Percentiles rank a stretch among this genome's conserved stretches.
Conservation (phyloP, 2,113 vertebrate species). For the Ochotona curzoniae region DNA sequence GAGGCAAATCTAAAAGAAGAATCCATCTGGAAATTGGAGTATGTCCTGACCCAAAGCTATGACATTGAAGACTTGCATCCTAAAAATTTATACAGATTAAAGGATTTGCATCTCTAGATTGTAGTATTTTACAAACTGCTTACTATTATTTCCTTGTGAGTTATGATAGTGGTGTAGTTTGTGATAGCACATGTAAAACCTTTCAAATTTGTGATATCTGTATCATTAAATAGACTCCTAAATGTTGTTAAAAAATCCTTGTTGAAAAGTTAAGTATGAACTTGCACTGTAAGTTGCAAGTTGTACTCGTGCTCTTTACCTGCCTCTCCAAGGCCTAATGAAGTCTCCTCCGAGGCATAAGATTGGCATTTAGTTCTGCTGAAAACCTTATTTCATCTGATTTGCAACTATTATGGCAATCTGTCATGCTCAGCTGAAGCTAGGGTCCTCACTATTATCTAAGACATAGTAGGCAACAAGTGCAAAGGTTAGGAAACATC, state of each 20-base stretch:
- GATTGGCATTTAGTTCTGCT: neutral
- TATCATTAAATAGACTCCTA: no score
- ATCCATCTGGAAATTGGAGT: no score
- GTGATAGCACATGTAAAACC: no score
- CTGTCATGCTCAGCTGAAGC: neutral
- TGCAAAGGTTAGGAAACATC: neutral
- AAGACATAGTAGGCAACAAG: no score
- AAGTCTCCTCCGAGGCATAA: neutral
- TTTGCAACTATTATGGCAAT: neutral
- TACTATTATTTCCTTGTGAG: conserved; percentile 67
- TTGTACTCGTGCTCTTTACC: neutral
- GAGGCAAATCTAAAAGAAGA: no score
- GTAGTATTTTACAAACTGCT: conserved; percentile 92
- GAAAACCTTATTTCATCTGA: neutral
- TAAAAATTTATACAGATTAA: conserved; percentile 84
- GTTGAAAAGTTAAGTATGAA: no score
- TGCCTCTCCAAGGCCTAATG: neutral
- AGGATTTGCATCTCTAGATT: conserved; percentile 86
- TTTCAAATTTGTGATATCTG: no score
- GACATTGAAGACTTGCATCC: no score
- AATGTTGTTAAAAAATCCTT: no score
- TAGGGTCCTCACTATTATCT: neutral
- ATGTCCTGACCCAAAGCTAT: no score
- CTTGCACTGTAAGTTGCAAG: neutral
- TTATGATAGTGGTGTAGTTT: no score